Evolutionary conservation across 2,888 invertebrate genomes (phyloP), one percentile per base, ranked within the genome.

Genomic region (Iselma pallidipennis): DNA sequence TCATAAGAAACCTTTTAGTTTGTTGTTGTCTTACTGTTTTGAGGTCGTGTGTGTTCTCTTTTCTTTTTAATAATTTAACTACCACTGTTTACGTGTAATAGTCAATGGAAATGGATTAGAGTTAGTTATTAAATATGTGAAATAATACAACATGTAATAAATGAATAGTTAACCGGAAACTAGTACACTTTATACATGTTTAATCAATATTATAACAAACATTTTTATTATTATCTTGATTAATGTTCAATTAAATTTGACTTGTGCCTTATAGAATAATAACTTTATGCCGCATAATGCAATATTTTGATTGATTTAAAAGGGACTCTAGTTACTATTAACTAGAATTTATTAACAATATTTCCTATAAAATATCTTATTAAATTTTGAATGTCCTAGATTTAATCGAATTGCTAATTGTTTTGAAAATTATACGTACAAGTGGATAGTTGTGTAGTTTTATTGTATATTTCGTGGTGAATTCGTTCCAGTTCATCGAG

Each of bases 221-320:
- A n/a, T 45, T 45, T 10, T 19, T 16, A n/a, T 45, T 19, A 45
- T 12, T 45, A 25, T 25, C 25, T 25, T 25, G 25, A 25, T 25
- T 25, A 6, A 25, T 25, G 4, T 25, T 25, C 6, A 25, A 25
- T 25, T 25, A 4, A 25, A 4, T 45, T 45, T 45, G 9, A 2
- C n/a, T 45, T 14, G 12, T 14, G 9, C 9, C 9, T n/a, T 37
- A 16, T 31, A 10, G 16, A 37, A 16, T 3, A 2, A 37, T 14
- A 37, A 37, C n/a, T 2, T 4, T 37, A 16, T 4, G 16, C 42
- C 4, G 16, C 4, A 16, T 14, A 37, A 37, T 12, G 33, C 9
- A 31, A 31, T 31, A 31, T 10, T 31, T 16, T 28, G 49, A 21
- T 59, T 55, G 54, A 59, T n/a, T n/a, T n/a, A n/a, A n/a, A n/a